Evolutionary conservation across 1,140 invertebrate genomes (phyloP), one percentile per base, ranked within the genome.

Genomic region (Cydia amplana): DNA sequence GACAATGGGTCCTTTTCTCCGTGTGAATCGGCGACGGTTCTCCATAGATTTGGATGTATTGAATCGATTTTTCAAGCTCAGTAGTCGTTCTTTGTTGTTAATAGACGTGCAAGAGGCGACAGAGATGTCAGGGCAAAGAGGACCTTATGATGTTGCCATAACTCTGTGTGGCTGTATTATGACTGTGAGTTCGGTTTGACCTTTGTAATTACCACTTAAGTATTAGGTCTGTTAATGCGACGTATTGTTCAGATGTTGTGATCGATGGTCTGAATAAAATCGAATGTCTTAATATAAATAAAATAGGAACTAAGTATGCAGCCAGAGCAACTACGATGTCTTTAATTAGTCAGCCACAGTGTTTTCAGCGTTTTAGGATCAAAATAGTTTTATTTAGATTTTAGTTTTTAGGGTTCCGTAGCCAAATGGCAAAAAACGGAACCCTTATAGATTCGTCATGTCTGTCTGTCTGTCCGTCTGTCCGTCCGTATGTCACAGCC

Each of bases 11-110:
- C 83, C 83, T 86, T 89, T 88, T 87, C 85, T 88, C 85, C 82
- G 80, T 85, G 83, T 87, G 85, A 88, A 86, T 82, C 83, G 76
- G 82, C 78, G 75, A 73, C 81, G 82, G 78, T 82, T 74, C 75
- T 78, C 81, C 81, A 82, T 85, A 84, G 87, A 89, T 90, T 90
- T 83, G 77, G 75, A 73, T 89, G 89, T 88, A 91, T 91, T 89
- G 81, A 86, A 88, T 85, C 91, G 83, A 92, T 92, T 90, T 91
- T 91, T 91, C 91, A 91, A 91, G 88, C 90, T 91, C 84, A 75
- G 88, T 91, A 90, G 89, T 90, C 80, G 80, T 79, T 86, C 75
- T 90, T 92, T 92, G 90, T 91, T 87, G 82, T 78, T 87, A 84
- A 86, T 85, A 83, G 84, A 63, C 20, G 20, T 60, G 20, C 55